Conservation (phyloP, 2,888 invertebrate genomes). For the Ryuthela nishihirai region DNA sequence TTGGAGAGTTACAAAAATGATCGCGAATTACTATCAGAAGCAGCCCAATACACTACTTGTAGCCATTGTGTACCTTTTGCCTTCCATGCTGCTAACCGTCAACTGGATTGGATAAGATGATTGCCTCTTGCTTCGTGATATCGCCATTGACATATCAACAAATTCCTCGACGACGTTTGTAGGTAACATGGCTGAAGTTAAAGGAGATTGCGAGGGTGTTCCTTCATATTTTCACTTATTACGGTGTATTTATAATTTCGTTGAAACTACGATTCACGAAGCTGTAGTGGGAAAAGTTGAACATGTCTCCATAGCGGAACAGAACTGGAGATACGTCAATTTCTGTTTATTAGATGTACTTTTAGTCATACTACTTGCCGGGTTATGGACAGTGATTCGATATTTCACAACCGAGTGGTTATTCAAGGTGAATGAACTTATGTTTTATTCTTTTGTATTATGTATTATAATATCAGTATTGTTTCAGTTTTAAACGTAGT, state of each 20-base stretch:
- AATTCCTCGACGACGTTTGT: no score
- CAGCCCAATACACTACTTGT: no score
- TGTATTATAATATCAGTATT: no score
- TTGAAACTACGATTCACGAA: constrained; percentile 10
- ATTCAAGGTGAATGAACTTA: constrained; percentile 40
- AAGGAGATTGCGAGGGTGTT: constrained; percentile 24
- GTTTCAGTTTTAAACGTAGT: no score
- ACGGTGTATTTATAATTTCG: constrained; percentile 14
- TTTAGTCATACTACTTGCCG: constrained; percentile 35
- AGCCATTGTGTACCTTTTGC: no score
- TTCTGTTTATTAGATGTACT: constrained; percentile 12
- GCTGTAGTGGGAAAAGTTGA: constrained; percentile 10
- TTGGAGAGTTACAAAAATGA: no score
- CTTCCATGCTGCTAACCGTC: no score
- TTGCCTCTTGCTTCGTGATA: no score
- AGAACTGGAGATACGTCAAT: constrained; percentile 20
- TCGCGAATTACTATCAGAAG: no score
- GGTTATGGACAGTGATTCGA: constrained; percentile 41
- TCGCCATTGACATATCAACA: no score
- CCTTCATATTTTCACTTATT: constrained; percentile 23
- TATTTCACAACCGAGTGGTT: constrained; percentile 34
- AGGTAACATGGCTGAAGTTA: constrained; percentile 31
- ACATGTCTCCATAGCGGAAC: constrained; percentile 3
- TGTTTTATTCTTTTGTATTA: no score
- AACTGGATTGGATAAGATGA: no score